Percentiles rank a stretch among this genome's conserved stretches.
These are phyloP conservation scores for Enteromius afrohamiltoni DNA, from an alignment of 2,797 vertebrate species.

Conservation along the genomic window DNA sequence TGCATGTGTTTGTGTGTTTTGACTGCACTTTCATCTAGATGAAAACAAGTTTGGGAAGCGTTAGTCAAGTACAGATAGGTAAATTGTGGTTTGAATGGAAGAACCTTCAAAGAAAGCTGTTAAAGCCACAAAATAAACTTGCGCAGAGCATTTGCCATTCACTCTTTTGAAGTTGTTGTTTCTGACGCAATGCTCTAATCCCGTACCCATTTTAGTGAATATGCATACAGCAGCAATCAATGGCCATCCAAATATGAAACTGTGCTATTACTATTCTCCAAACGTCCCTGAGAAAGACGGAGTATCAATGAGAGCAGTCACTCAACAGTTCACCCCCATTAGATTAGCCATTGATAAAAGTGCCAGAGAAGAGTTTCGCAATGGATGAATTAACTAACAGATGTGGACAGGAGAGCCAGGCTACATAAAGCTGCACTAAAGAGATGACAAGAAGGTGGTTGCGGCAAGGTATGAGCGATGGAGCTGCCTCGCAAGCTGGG, in stretches of 20 bases:
- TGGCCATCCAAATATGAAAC: conserved; percentile 45
- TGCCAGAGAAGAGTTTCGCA: conserved; percentile 42
- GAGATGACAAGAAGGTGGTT: conserved; percentile 55
- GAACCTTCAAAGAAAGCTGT: conserved; percentile 34
- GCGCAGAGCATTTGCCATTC: background rate
- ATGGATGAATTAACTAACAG: conserved; percentile 58
- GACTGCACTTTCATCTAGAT: conserved; percentile 13
- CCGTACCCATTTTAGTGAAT: conserved; percentile 17
- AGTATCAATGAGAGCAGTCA: conserved; percentile 54
- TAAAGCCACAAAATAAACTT: conserved; percentile 24
- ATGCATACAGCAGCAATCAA: conserved; percentile 19
- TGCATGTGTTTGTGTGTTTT: background rate
- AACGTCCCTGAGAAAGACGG: conserved; percentile 48
- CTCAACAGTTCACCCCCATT: conserved; percentile 53
- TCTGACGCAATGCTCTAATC: conserved; percentile 4
- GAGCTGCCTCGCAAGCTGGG: conserved; percentile 54
- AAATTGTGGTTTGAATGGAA: conserved; percentile 30
- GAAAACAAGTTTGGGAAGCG: conserved; percentile 17
- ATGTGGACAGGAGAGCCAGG: conserved; percentile 54
- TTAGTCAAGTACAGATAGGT: conserved; percentile 34
- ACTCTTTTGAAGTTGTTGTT: background rate
- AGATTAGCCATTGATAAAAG: conserved; percentile 60
- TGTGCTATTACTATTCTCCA: conserved; percentile 25
- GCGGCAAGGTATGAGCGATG: conserved; percentile 59
- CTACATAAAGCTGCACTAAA: conserved; percentile 30